Conservation (phyloP, 2,113 vertebrate genomes). For the Corapipo altera region DNA sequence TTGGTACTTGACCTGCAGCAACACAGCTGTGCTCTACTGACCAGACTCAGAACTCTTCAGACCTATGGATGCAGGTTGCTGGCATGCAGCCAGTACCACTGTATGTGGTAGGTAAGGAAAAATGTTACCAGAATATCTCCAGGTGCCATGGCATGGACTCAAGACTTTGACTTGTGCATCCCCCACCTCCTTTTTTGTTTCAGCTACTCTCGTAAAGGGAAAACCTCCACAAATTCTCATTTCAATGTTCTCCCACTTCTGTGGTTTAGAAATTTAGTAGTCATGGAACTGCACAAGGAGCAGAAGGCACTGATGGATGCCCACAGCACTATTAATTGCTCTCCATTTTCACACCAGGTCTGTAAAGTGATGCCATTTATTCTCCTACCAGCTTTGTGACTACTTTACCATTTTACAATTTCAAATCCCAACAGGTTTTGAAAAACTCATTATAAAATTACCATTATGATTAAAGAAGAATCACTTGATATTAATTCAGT, state of each 20-base stretch:
- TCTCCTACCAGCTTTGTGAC: not conserved
- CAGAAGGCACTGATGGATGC: not conserved
- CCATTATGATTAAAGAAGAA: not conserved
- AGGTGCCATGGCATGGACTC: not conserved
- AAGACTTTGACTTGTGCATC: not conserved
- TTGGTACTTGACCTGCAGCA: not conserved
- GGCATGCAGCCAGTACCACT: fast-evolving
- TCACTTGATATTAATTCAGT: not conserved
- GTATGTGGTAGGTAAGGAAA: not conserved
- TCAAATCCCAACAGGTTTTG: not conserved
- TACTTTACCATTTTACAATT: not conserved
- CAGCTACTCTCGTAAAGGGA: not conserved
- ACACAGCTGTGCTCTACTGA: not conserved
- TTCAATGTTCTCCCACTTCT: not conserved
- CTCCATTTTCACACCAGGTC: not conserved
- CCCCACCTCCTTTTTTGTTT: not conserved
- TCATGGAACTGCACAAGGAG: not conserved
- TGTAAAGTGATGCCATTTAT: not conserved
- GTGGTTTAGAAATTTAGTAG: not conserved
- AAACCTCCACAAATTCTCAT: not conserved
- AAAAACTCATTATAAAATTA: not conserved
- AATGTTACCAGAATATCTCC: not conserved
- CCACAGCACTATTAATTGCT: not conserved
- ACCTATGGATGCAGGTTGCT: not conserved
- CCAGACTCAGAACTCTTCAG: not conserved